Conservation (phyloP, 2,113 vertebrate species). For the Calidris pygmaea region DNA sequence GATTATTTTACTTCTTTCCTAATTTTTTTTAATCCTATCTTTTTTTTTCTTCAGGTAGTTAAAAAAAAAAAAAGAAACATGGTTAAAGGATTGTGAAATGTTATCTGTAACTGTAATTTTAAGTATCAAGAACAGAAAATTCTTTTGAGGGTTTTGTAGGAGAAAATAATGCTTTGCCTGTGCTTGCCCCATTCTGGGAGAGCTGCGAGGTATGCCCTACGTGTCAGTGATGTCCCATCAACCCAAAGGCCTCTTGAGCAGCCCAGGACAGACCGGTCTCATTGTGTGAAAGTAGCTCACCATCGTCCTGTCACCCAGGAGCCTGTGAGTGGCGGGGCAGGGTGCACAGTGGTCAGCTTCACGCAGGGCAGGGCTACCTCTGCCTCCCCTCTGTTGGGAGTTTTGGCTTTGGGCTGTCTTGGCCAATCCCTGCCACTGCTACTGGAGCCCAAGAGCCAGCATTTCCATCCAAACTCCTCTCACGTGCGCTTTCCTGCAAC, state of each 20-base stretch:
- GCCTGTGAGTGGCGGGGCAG: fast-evolving
- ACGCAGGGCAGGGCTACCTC: fast-evolving
- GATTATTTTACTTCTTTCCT: not conserved
- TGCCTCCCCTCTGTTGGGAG: not conserved
- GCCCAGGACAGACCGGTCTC: not conserved
- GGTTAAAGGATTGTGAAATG: not conserved
- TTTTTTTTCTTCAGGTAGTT: not conserved
- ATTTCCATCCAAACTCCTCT: not conserved
- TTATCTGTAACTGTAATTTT: not conserved
- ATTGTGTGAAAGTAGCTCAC: not conserved
- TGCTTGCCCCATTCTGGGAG: not conserved
- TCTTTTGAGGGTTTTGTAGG: fast-evolving
- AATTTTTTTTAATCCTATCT: not conserved
- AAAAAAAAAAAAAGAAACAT: not conserved
- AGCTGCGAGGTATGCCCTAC: fast-evolving
- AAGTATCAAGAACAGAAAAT: not conserved
- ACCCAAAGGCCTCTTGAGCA: not conserved
- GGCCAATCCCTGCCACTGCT: fast-evolving
- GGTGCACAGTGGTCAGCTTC: fast-evolving
- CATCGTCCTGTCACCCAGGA: fast-evolving
- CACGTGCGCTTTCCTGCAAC: fast-evolving
- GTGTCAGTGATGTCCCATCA: not conserved
- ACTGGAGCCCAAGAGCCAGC: not conserved
- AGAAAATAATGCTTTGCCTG: not conserved
- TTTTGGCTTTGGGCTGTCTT: not conserved